Percentiles rank a stretch among this genome's conserved stretches.
These are phyloP conservation scores for Urocynchramus pylzowi DNA, from an alignment of 2,113 vertebrate genomes.

Conservation along the genomic window DNA sequence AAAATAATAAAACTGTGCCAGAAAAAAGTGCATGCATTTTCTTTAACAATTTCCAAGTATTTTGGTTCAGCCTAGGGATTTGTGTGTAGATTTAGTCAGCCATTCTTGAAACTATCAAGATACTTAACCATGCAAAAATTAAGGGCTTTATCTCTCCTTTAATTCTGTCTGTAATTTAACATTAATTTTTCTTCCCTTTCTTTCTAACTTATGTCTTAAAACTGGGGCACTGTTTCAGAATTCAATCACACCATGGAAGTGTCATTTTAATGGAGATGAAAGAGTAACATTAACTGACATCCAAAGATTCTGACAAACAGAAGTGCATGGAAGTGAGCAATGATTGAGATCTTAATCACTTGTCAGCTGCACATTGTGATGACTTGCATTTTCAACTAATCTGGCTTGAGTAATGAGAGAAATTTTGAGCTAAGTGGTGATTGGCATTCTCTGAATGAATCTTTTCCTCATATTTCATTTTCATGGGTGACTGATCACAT, in stretches of 20 bases:
- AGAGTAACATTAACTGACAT: constrained; percentile 49
- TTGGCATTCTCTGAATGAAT: constrained; percentile 61
- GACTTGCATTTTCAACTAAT: constrained; percentile 64
- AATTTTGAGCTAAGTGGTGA: constrained; percentile 49
- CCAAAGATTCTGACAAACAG: constrained; percentile 50
- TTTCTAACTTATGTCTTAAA: constrained; percentile 6
- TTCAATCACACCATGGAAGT: constrained; percentile 14
- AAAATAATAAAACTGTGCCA: not conserved
- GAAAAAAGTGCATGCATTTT: not conserved
- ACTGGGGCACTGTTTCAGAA: not conserved
- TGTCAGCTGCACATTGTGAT: constrained; percentile 44
- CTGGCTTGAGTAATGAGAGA: constrained; percentile 52
- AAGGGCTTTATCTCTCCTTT: constrained; percentile 19
- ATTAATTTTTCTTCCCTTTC: not conserved
- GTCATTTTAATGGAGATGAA: constrained; percentile 55
- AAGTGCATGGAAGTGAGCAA: constrained; percentile 9
- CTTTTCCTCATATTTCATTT: constrained; percentile 59
- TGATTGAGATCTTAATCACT: constrained; percentile 65
- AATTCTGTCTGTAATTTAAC: constrained; percentile 18
- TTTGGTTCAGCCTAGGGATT: not conserved
- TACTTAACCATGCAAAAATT: constrained; percentile 11
- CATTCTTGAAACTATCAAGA: constrained; percentile 23
- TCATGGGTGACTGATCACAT: constrained; percentile 40
- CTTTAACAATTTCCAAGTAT: not conserved
- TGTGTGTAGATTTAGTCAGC: not conserved